Percentiles rank a stretch among this genome's conserved stretches.
phyloP scores from a whole-genome alignment of 2,888 invertebrate species.

The Pilophorus perplexus region DNA sequence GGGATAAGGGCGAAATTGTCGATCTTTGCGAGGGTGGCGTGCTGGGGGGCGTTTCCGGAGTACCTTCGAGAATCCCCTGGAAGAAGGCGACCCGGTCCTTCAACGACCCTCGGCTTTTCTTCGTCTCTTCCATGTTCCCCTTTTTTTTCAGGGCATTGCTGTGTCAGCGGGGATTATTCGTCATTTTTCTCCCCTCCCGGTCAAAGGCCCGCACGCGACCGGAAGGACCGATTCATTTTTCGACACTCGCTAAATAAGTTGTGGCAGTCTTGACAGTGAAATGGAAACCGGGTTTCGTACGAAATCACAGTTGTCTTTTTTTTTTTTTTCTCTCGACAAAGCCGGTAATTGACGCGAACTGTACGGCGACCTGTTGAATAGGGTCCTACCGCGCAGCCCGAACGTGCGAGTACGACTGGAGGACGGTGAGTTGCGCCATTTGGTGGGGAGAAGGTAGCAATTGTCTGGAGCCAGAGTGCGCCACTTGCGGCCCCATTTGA shows the following conservation, averaged over 20 bases:
- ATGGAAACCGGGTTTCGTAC: no score
- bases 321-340: no score
- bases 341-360: no score
- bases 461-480: constrained; percentile 19
- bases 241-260: no score
- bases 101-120: constrained; percentile 36
- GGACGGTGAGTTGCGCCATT: constrained; percentile 12
- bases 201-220: no score
- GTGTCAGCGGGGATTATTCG: no score
- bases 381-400: background rate
- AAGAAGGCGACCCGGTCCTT: constrained; percentile 40
- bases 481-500: background rate
- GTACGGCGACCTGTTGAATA: constrained; percentile 13
- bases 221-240: no score
- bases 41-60: constrained; percentile 10
- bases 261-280: no score
- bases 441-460: no score
- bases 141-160: no score
- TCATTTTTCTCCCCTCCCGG: no score
- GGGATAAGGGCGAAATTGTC: constrained; percentile 17
- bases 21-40: constrained; percentile 16
- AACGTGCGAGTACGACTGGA: constrained; percentile 17
- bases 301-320: no score
- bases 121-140: constrained; percentile 1
- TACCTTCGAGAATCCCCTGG: constrained; percentile 37